Base-by-base conservation (phyloP, 2,113 vertebrate genomes). In the Pleuronectes platessa region DNA sequence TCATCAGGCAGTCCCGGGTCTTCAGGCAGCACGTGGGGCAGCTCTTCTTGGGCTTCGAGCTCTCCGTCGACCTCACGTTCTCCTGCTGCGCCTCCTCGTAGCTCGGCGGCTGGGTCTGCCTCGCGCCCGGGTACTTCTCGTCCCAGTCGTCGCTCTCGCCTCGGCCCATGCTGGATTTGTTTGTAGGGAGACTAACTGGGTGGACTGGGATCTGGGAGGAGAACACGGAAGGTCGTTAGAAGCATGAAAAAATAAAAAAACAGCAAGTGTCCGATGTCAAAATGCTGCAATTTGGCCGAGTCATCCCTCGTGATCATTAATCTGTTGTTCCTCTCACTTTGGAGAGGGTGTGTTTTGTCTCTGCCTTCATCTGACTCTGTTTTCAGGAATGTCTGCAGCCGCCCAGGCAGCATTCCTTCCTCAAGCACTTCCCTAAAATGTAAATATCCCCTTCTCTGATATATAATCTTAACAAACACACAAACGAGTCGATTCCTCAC, bases 1-100 rank as follows among this genome's bases (percentile, higher is more conserved):
- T 95, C 94, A 95, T 95, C 81, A 95, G 74, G 60, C 94, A 95
- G 55, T 85, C 60, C 53, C 70, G 82, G 2, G 91, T 91, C 58
- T 53, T 49, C 54, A 88, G 7, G 88, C 94, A 95, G 82, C 94
- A 95, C 37, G 2, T 76, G 5, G 87, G 81, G 61, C 94, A 95
- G 26, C 81, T 69, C 4, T 68, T 84, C 24, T 20, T n/a, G 0
- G 75, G 40, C 21, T 31, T 70, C 17, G 14, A 68, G 3, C 2
- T 58, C 1, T 49, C 14, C 78, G 23, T 27, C 26, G 26, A 4
- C 26, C 26, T 27, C 3, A 0, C 26, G 26, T 4, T 27, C 26
- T 27, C 26, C 26, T 2, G 54, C 1, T 49, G 12, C 78, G 23
- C 0, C 4, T 37, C 67, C 10, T 37, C 0, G 1, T 74, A 2